Evolutionary conservation across 2,888 invertebrate species (phyloP).

Genomic region (Toxonevra muliebris): DNA sequence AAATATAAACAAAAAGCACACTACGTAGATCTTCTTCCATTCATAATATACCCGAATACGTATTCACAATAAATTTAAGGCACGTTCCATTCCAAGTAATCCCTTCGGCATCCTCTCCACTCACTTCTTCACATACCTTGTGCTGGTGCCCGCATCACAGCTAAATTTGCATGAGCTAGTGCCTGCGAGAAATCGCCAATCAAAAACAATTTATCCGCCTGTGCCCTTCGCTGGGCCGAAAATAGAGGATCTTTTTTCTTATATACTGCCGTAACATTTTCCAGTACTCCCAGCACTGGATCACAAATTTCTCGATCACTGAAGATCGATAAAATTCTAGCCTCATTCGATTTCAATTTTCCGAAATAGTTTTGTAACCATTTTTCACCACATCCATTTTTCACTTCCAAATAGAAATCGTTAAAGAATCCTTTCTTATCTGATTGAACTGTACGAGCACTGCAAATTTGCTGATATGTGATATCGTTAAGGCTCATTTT

Average conservation of each 20-base stretch:
- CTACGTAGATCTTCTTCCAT: background rate
- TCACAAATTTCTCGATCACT: slow-evolving; percentile 67
- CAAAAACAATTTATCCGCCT: slow-evolving; percentile 70
- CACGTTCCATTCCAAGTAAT: slow-evolving; percentile 3
- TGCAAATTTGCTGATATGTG: slow-evolving; percentile 74
- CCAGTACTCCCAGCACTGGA: slow-evolving; percentile 68
- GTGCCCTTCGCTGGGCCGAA: slow-evolving; percentile 70
- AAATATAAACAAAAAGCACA: too few relatives aligned
- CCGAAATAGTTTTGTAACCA: slow-evolving; percentile 74
- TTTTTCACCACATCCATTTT: slow-evolving; percentile 62
- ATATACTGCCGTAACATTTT: slow-evolving; percentile 74
- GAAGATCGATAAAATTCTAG: slow-evolving; percentile 67
- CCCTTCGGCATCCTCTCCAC: background rate
- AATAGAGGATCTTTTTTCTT: slow-evolving; percentile 74
- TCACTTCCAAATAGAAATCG: slow-evolving; percentile 71
- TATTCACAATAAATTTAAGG: too few relatives aligned
- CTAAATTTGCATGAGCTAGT: slow-evolving; percentile 74
- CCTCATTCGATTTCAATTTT: slow-evolving; percentile 69
- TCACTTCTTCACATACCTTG: slow-evolving; percentile 65
- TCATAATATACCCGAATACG: too few relatives aligned
- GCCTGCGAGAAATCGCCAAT: slow-evolving; percentile 70
- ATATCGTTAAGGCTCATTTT: background rate
- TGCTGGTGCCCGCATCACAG: slow-evolving; percentile 76
- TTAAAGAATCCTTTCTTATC: slow-evolving; percentile 80
- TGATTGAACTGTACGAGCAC: slow-evolving; percentile 78